phyloP scores from a whole-genome alignment of 1,140 invertebrate genomes.

The Ceratina japonica region DNA sequence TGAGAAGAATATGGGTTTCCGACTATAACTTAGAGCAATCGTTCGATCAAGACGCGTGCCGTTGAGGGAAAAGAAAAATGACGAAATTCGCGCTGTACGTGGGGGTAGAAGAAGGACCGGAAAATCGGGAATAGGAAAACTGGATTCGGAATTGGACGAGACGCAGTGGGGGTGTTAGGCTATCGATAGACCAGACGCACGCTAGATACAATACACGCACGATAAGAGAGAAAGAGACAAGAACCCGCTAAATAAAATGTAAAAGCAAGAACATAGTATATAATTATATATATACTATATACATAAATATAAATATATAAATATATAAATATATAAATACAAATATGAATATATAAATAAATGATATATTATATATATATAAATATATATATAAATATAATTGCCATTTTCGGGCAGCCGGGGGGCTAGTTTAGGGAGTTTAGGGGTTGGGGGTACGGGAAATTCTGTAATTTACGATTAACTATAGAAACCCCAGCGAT shows the following conservation, averaged over 20 bases:
- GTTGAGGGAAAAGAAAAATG: not conserved
- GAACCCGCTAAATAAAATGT: conserved; percentile 48
- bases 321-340: conserved; percentile 56
- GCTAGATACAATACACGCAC: conserved; percentile 47
- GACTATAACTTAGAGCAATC: not conserved
- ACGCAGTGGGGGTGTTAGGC: not conserved
- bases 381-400: conserved; percentile 65
- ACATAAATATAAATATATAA: conserved; percentile 52
- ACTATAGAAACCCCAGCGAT: conserved; percentile 25
- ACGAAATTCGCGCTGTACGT: no score
- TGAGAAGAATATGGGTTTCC: not conserved
- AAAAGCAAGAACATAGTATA: conserved; percentile 64
- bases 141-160: not conserved
- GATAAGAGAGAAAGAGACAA: not conserved
- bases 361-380: conserved; percentile 70
- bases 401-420: conserved; percentile 48
- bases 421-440: conserved; percentile 35
- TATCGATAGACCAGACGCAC: conserved; percentile 42
- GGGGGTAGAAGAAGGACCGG: no score
- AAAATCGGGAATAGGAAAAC: conserved; percentile 3
- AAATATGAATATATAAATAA: conserved; percentile 58
- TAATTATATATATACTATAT: conserved; percentile 50
- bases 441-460: conserved; percentile 20
- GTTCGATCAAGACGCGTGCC: not conserved
- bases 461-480: conserved; percentile 23